Conservation (phyloP, 2,888 invertebrate species). For the Caenorhabditis sp. region DNA sequence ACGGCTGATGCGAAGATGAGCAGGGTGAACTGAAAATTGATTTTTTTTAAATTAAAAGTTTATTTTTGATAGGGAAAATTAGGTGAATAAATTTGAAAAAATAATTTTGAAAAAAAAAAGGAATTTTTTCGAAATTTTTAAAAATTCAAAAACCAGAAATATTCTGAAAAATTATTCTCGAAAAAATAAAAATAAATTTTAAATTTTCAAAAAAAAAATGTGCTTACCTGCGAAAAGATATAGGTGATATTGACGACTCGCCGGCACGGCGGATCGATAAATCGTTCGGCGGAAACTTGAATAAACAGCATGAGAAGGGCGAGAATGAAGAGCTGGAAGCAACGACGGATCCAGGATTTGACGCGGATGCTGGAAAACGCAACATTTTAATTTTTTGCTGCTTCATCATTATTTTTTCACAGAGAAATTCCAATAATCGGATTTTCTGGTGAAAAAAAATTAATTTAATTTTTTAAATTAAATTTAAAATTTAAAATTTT, state of each 20-base stretch:
- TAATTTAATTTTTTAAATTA: too few species aligned
- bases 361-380: slow-evolving; percentile 69
- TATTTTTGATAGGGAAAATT: too few species aligned
- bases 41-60: neutral
- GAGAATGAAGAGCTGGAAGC: slow-evolving; percentile 52
- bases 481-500: too few species aligned
- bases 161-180: neutral
- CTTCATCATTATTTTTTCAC: too few species aligned
- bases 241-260: slow-evolving; percentile 92
- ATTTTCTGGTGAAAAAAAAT: too few species aligned
- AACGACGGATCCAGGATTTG: slow-evolving; percentile 67
- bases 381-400: too few species aligned
- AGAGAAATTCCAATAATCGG: too few species aligned
- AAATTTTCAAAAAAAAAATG: neutral
- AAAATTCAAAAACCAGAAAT: neutral
- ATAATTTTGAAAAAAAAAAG: slow-evolving; percentile 27
- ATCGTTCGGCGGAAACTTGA: slow-evolving; percentile 64
- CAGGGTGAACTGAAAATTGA: slow-evolving; percentile 44
- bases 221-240: slow-evolving; percentile 87
- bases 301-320: slow-evolving; percentile 49
- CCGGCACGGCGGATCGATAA: slow-evolving; percentile 86
- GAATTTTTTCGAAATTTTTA: slow-evolving; percentile 5
- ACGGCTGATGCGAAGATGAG: slow-evolving; percentile 58
- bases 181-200: neutral
- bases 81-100: too few species aligned